Base-by-base conservation (phyloP, 2,888 invertebrate species). In the Pandemis cinnamomeana region DNA sequence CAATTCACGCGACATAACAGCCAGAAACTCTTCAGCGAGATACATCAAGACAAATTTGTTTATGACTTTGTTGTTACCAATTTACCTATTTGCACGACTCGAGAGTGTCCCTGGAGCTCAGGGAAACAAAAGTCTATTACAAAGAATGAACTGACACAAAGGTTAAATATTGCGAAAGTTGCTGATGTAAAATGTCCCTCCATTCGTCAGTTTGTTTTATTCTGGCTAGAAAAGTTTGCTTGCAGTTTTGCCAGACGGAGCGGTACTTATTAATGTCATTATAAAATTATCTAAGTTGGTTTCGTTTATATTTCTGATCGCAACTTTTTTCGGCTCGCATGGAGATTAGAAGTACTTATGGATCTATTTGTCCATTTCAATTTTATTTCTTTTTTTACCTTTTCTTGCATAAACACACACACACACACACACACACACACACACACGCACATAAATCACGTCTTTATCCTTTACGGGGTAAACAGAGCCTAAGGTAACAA, bases 91-190 rank as follows among this genome's bases (percentile, higher is more conserved):
- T 71, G 61, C 64, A 66, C 46, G 64, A 69, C 67, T 70, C 63
- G 68, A 64, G 71, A 42, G 53, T 44, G 48, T 72, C 75, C 67
- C 71, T 55, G 51, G 67, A 62, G 83, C 71, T 75, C 78, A 80
- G 67, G 78, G 81, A 83, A 86, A 85, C 83, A 83, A 84, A 86
- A 83, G 83, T 81, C 80, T 82, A 82, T 83, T 83, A 82, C 80
- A 76, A 81, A 80, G 81, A 82, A 82, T 80, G 79, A 85, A 84
- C 83, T 81, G 82, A 83, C 83, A 82, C 82, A 83, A 82, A 84
- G 84, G 85, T 89, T 88, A 87, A 88, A 88, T 89, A 89, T 87
- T 86, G 84, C 86, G 81, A 81, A 87, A 89, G 84, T 89, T 88
- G 69, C 76, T 72, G 63, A 79, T 76, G 78, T 80, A 84, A 80